Evolutionary conservation across 2,888 invertebrate species (phyloP), one percentile per base, ranked within the genome.

Genomic region (Lasioglossum figueresi): DNA sequence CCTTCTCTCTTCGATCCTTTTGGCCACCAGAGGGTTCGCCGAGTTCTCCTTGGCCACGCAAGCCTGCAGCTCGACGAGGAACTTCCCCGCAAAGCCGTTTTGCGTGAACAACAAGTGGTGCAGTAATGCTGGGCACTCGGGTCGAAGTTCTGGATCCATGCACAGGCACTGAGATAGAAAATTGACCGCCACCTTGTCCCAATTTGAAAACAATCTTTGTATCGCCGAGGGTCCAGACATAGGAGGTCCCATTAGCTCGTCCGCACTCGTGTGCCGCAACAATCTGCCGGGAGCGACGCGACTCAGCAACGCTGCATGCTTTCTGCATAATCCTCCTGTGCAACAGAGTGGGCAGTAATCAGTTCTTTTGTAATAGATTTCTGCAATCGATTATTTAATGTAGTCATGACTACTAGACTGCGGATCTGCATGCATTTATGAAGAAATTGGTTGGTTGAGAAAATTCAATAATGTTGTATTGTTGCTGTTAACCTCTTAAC

Each of bases 131-230:
- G 96, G 95, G 37, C 97, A 96, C 0, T 96, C 95, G 0, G 97
- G 96, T 2, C 98, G 94, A 0, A 96, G 95, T 0, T 96, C 95
- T 0, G 97, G 97, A 93, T 97, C 97, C 94, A 97, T 97, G 83
- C 96, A 95, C 77, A 96, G 93, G 89, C 96, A 96, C 63, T 96
- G 96, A 0, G 96, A 95, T 3, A 96, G 94, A 82, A 97, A 95
- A 75, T 96, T 96, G 34, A 95, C 91, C 45, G 96, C 95, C 1
- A 93, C 90, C 0, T 95, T 95, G 0, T 93, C 93, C 95, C 95
- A 95, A 5, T 90, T 89, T 4, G 96, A 95, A 80, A 95, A 95
- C 19, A 94, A 83, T 34, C 90, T 91, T 14, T 93, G 92, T 23
- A 96, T 88, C 74, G 93, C 89, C 94, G 96, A 1, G 93, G 95